Evolutionary conservation across 2,888 invertebrate species (phyloP).

Genomic region (Cataglyphis livida): DNA sequence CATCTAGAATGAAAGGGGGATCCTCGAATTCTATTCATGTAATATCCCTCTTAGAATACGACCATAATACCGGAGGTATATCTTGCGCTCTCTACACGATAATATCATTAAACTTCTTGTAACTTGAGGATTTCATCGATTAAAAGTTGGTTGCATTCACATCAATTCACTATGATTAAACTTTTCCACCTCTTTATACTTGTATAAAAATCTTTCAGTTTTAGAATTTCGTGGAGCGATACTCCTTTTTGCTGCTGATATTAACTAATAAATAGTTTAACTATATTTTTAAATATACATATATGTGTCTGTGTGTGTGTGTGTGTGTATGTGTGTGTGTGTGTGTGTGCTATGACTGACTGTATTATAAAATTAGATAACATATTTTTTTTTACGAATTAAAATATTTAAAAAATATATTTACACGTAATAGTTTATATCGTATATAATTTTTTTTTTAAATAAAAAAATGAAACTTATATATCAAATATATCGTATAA

Average conservation of each 20-base stretch:
- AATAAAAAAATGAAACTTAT: background rate
- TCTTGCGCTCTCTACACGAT: background rate
- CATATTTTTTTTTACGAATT: background rate
- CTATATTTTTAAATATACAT: conserved; percentile 10
- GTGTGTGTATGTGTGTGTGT: background rate
- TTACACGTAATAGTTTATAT: background rate
- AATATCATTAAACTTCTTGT: conserved; percentile 12
- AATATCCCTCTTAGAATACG: conserved; percentile 61
- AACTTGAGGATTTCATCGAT: background rate
- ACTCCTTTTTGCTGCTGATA: background rate
- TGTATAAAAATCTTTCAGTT: background rate
- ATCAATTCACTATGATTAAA: background rate
- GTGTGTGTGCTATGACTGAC: background rate
- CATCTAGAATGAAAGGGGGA: conserved; percentile 53
- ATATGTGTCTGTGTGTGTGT: background rate
- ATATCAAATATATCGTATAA: background rate
- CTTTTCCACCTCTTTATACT: background rate
- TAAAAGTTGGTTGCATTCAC: background rate
- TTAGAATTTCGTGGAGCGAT: background rate
- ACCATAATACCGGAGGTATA: conserved; percentile 70
- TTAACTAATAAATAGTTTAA: background rate
- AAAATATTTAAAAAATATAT: background rate
- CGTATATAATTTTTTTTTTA: background rate
- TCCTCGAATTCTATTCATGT: conserved; percentile 65
- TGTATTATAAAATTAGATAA: background rate